Percentiles rank a stretch among this genome's conserved stretches.
These are phyloP conservation scores for Listronotus bonariensis DNA, from an alignment of 1,140 invertebrate genomes.

Conservation along the genomic window DNA sequence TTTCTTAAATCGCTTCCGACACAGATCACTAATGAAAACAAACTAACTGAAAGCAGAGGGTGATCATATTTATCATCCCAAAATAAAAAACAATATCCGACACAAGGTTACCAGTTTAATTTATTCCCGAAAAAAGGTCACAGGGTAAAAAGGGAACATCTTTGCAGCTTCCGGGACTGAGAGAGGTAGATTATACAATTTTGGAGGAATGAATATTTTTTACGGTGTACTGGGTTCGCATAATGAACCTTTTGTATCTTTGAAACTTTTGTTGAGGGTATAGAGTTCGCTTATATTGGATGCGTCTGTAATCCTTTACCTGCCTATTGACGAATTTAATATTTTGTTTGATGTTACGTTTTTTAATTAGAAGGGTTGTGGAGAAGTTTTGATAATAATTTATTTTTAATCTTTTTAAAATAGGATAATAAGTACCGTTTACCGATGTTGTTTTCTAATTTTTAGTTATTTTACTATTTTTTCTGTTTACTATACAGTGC, in stretches of 20 bases:
- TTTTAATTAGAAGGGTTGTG: no score
- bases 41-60: background rate
- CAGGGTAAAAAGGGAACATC: constrained; percentile 17
- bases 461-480: no score
- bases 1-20: no score
- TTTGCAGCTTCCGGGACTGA: constrained; percentile 18
- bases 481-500: no score
- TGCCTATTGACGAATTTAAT: background rate
- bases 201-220: constrained; percentile 39
- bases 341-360: no score
- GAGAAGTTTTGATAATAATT: no score
- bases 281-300: constrained; percentile 22
- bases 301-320: constrained; percentile 27
- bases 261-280: constrained; percentile 20
- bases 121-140: constrained; percentile 23
- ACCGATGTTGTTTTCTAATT: no score
- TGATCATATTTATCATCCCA: no score
- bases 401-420: no score
- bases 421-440: no score
- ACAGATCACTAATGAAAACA: no score
- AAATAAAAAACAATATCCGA: constrained; percentile 10
- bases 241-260: constrained; percentile 33
- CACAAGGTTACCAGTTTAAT: background rate
- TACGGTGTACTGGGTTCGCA: constrained; percentile 28
- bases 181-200: constrained; percentile 25